Conservation (phyloP, 2,113 vertebrate species). For the Antigone vipio region DNA sequence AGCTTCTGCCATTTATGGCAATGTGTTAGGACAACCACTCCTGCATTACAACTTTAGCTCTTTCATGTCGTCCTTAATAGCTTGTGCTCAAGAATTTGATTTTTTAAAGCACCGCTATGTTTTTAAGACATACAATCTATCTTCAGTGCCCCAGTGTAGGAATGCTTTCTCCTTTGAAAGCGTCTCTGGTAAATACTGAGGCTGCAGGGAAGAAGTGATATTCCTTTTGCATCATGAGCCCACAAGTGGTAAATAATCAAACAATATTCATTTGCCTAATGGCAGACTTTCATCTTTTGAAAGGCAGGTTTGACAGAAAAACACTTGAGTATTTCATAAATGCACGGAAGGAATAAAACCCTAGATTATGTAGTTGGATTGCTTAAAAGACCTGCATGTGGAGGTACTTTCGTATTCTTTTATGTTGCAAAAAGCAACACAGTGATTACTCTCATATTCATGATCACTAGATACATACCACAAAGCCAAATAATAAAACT, state of each 20-base stretch:
- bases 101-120: neutral
- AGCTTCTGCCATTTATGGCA: neutral
- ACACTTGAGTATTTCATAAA: neutral
- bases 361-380: neutral
- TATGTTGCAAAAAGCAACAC: neutral
- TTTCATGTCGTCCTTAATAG: neutral
- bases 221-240: neutral
- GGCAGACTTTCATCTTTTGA: neutral
- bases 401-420: neutral
- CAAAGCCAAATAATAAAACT: neutral
- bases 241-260: neutral
- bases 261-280: neutral
- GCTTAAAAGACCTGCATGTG: neutral
- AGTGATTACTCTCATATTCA: neutral
- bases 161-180: neutral
- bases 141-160: neutral
- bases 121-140: neutral
- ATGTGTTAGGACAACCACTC: fast-evolving
- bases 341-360: neutral
- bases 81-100: neutral
- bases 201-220: neutral
- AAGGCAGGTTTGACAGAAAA: neutral
- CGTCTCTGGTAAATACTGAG: neutral
- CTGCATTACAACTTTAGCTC: neutral
- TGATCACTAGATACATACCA: neutral